These are phyloP conservation scores for Tachystola acroxantha DNA, from an alignment of 2,888 invertebrate species.

Conservation along the genomic window DNA sequence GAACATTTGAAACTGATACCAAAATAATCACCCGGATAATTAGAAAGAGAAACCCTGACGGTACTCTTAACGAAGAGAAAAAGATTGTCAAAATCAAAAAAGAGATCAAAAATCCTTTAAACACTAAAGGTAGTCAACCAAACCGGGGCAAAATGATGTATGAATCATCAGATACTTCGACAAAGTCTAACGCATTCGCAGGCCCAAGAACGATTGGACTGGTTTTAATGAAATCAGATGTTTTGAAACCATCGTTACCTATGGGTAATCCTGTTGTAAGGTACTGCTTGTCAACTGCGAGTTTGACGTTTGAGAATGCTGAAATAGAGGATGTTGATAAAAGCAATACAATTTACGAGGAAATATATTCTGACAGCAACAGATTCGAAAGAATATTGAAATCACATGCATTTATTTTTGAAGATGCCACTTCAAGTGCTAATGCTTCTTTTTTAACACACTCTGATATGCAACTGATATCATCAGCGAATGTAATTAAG, in stretches of 20 bases:
- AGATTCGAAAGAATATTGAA: background rate
- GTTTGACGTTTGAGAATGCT: background rate
- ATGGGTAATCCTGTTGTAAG: conserved; percentile 16
- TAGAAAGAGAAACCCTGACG: conserved; percentile 32
- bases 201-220: conserved; percentile 22
- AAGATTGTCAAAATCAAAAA: conserved; percentile 30
- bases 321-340: background rate
- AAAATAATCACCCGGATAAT: conserved; percentile 33
- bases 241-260: conserved; percentile 5
- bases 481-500: conserved; percentile 5
- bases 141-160: conserved; percentile 9
- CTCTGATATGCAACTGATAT: conserved; percentile 10
- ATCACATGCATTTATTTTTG: background rate
- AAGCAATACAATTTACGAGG: background rate
- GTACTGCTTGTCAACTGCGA: conserved; percentile 15
- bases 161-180: conserved; percentile 17
- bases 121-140: too few species aligned
- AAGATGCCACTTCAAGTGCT: too few species aligned
- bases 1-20: conserved; percentile 22
- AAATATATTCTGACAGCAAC: background rate
- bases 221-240: conserved; percentile 9
- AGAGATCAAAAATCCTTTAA: conserved; percentile 21
- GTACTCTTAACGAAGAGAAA: conserved; percentile 31
- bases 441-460: background rate
- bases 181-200: conserved; percentile 21